A percentile compares a stretch with the other conserved stretches of the same genome.
phyloP scores from a whole-genome alignment of 2,888 invertebrate species.

The Watsonalla cultraria region DNA sequence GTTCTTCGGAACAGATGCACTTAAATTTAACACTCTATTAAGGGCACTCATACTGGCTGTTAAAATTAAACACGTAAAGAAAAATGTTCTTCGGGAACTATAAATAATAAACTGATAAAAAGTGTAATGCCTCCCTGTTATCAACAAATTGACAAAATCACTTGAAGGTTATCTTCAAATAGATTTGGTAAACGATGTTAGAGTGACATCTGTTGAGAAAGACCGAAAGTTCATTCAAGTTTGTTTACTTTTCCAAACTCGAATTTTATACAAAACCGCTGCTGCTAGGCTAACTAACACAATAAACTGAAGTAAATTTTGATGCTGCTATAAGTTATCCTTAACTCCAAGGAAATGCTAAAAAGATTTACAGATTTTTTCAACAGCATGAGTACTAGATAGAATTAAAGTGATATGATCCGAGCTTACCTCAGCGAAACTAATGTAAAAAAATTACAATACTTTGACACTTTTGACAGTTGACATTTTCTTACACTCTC shows the following conservation, averaged over 20 bases:
- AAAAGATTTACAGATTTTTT: no score
- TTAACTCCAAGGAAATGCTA: no score
- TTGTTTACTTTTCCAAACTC: background rate
- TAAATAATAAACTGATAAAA: slow-evolving; percentile 31
- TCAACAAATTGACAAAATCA: slow-evolving; percentile 72
- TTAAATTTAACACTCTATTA: slow-evolving; percentile 53
- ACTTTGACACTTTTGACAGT: no score
- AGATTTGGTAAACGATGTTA: slow-evolving; percentile 36
- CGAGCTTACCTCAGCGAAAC: no score
- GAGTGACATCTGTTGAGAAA: slow-evolving; percentile 52
- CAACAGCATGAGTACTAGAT: no score
- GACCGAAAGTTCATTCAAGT: slow-evolving; percentile 16
- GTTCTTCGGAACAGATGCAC: slow-evolving; percentile 55
- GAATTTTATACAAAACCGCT: no score
- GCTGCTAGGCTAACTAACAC: no score
- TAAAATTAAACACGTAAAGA: slow-evolving; percentile 20
- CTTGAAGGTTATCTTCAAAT: slow-evolving; percentile 75
- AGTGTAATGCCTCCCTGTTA: slow-evolving; percentile 50
- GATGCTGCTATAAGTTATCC: no score
- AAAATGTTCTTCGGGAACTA: slow-evolving; percentile 22
- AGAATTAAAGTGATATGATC: no score
- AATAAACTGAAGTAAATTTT: no score
- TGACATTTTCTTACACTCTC: no score
- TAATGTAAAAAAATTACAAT: no score
- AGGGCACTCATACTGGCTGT: slow-evolving; percentile 58